Conservation (phyloP, 2,113 vertebrate species). For the Gopherus evgoodei region DNA sequence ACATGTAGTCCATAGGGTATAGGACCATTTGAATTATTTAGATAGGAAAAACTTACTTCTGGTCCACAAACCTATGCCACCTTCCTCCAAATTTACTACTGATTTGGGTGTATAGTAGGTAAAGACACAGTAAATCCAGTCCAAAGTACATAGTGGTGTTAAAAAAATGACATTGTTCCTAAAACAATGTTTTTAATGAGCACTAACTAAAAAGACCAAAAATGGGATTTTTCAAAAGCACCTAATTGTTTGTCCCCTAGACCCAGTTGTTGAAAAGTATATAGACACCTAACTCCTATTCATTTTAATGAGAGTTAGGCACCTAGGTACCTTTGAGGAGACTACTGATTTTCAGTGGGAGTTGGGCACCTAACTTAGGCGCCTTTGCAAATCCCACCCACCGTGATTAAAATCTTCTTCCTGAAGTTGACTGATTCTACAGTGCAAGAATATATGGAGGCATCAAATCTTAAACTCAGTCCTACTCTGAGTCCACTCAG, state of each 20-base stretch:
- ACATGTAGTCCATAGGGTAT: neutral
- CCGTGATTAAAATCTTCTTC: neutral
- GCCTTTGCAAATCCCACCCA: neutral
- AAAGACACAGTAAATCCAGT: neutral
- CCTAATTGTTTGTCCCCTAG: neutral
- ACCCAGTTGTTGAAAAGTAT: neutral
- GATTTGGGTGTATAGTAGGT: neutral
- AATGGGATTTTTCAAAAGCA: neutral
- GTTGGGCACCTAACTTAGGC: neutral
- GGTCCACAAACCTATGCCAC: neutral
- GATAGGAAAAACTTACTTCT: neutral
- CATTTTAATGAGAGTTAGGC: neutral
- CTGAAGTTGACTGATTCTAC: neutral
- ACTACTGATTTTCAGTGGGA: neutral
- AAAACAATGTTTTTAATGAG: neutral
- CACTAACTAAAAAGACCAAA: neutral
- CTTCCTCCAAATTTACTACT: neutral
- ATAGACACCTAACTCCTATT: neutral
- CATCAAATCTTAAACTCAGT: neutral
- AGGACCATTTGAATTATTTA: neutral
- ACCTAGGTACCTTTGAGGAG: neutral
- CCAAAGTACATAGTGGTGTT: neutral
- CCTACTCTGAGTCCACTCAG: neutral
- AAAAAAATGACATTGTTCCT: neutral
- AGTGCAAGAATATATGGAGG: neutral